Evolutionary conservation across 2,888 invertebrate genomes (phyloP).

Genomic region (Nebria brevicollis): DNA sequence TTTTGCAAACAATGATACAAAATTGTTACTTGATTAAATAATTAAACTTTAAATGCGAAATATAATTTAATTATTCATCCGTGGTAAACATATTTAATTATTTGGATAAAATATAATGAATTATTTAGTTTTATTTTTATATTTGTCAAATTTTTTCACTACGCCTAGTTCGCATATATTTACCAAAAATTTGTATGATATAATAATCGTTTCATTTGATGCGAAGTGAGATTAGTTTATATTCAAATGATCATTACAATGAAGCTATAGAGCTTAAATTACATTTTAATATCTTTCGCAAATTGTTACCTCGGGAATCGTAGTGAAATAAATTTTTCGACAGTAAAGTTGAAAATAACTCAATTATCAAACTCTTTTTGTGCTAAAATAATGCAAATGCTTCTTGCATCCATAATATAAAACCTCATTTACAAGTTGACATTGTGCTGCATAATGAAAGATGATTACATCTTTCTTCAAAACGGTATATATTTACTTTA

Average conservation of each 20-base stretch:
- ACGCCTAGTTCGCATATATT: too few relatives aligned
- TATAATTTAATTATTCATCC: too few relatives aligned
- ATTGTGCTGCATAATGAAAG: not conserved
- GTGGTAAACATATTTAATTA: too few relatives aligned
- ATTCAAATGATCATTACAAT: not conserved
- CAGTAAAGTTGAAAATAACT: not conserved
- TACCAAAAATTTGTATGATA: too few relatives aligned
- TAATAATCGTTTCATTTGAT: too few relatives aligned
- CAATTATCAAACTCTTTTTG: not conserved
- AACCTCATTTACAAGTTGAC: not conserved
- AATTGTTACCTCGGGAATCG: not conserved
- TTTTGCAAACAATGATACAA: too few relatives aligned
- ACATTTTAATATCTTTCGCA: not conserved
- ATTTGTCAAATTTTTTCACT: too few relatives aligned
- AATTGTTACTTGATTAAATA: too few relatives aligned
- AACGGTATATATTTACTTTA: not conserved
- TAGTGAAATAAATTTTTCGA: too few relatives aligned
- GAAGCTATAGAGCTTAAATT: not conserved
- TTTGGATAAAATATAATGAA: too few relatives aligned
- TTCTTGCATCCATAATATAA: not conserved
- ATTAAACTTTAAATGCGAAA: too few relatives aligned
- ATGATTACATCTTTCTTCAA: slow-evolving; percentile 1
- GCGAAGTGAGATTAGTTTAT: not conserved
- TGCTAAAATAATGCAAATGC: not conserved
- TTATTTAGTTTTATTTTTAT: too few relatives aligned